Percentiles rank a stretch among this genome's conserved stretches.
These are phyloP conservation scores for Dromiciops gliroides DNA, from an alignment of 2,113 vertebrate species.

Conservation along the genomic window DNA sequence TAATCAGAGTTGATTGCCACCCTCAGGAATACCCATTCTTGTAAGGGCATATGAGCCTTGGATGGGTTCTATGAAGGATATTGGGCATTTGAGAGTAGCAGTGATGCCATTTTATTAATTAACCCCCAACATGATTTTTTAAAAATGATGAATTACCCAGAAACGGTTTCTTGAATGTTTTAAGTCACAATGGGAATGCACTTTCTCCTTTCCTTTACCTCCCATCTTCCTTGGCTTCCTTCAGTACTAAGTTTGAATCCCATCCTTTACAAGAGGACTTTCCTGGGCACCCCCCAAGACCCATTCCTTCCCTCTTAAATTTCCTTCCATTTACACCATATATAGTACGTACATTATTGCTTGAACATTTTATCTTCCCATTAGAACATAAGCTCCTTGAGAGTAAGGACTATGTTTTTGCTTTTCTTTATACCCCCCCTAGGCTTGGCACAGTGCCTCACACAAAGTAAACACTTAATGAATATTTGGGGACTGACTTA, in stretches of 20 bases:
- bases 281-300: background rate
- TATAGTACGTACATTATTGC: background rate
- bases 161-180: too few relatives aligned
- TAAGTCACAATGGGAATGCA: too few relatives aligned
- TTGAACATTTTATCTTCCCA: background rate
- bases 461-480: background rate
- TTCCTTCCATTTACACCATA: background rate
- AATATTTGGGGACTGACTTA: background rate
- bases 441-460: background rate
- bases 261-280: background rate
- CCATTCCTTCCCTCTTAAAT: background rate
- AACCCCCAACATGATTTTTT: too few relatives aligned
- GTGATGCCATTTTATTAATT: too few relatives aligned
- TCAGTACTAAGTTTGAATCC: background rate
- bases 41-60: too few relatives aligned
- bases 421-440: background rate
- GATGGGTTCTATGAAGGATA: too few relatives aligned
- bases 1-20: too few relatives aligned
- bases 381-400: too few relatives aligned
- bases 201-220: background rate
- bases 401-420: background rate
- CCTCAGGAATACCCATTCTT: too few relatives aligned
- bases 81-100: too few relatives aligned
- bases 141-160: too few relatives aligned
- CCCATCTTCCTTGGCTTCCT: background rate